Base-by-base conservation (phyloP, 2,797 vertebrate genomes). In the Petrocephalus sullivani region DNA sequence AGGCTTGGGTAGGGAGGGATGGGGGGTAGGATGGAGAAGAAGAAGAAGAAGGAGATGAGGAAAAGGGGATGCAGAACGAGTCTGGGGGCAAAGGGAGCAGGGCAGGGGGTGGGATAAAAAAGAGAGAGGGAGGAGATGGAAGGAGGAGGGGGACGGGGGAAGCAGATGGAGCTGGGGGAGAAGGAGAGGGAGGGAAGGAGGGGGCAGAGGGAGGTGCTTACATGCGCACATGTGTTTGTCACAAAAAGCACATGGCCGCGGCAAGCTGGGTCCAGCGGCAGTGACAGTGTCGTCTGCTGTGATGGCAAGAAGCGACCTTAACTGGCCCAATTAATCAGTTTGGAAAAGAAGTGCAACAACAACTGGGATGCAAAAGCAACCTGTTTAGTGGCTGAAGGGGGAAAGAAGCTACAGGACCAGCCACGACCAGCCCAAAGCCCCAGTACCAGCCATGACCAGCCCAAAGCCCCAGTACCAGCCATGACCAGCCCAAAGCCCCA, bases 301-400 rank as follows among this genome's bases (percentile, higher is more conserved):
- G 28, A 16, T 7, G 53, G 41, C 71, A 23, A 19, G 75, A 53
- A 28, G 57, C 14, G 14, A 23, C 54, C 21, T 61, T 88, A 88
- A 84, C 51, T 64, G 78, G 37, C 3, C 56, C 57, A 88, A 83
- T 87, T 87, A 87, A 81, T 88, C 75, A 88, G 60, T 37, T 84
- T 88, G 57, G 75, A 82, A 61, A 46, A 67, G 78, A 84, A 57
- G 19, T 61, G 14, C 19, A 33, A 83, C 56, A 83, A 19, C 21
- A 71, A 87, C 14, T 4, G 49, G 10, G 10, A 21, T 2, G 33
- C n/a, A 21, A 9, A 6, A 33, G n/a, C 12, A 8, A 60, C 49
- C 9, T 16, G 86, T 81, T 9, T 58, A 37, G n/a, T 54, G 56
- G 37, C 12, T 83, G 37, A 10, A 56, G 6, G 57, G 61, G 14